Percentiles rank a stretch among this genome's conserved stretches.
These are phyloP conservation scores for Platichthys flesus DNA, from an alignment of 2,113 vertebrate genomes.

Conservation along the genomic window DNA sequence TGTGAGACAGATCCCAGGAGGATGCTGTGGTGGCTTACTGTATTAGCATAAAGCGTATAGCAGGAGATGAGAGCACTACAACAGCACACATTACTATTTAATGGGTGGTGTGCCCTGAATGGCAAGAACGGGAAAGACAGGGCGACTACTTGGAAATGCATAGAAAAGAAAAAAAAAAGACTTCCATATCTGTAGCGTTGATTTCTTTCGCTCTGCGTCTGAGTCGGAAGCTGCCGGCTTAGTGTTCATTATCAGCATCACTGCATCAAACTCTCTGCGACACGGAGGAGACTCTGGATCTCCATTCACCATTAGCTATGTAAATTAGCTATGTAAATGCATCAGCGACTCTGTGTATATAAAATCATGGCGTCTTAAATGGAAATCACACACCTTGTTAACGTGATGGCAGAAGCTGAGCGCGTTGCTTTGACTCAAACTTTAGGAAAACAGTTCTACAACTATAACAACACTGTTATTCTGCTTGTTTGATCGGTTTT, in stretches of 20 bases:
- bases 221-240: constrained; percentile 26
- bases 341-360: neutral
- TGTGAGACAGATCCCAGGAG: constrained; percentile 75
- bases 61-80: constrained; percentile 62
- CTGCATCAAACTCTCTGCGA: constrained; percentile 30
- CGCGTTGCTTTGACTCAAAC: neutral
- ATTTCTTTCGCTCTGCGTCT: constrained; percentile 29
- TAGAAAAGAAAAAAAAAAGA: constrained; percentile 20
- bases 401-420: neutral
- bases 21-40: constrained; percentile 68
- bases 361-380: neutral
- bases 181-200: constrained; percentile 13
- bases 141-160: constrained; percentile 56
- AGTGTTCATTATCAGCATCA: constrained; percentile 35
- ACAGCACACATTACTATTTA: constrained; percentile 62
- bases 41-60: constrained; percentile 78
- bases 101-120: constrained; percentile 52
- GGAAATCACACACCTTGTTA: neutral
- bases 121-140: constrained; percentile 30
- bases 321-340: constrained; percentile 24
- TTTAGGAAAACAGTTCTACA: neutral
- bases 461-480: no score
- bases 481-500: no score
- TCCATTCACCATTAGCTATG: constrained; percentile 15
- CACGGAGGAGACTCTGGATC: constrained; percentile 2